phyloP scores from a whole-genome alignment of 1,140 invertebrate species.

The Brachionus asplanchnoidis region DNA sequence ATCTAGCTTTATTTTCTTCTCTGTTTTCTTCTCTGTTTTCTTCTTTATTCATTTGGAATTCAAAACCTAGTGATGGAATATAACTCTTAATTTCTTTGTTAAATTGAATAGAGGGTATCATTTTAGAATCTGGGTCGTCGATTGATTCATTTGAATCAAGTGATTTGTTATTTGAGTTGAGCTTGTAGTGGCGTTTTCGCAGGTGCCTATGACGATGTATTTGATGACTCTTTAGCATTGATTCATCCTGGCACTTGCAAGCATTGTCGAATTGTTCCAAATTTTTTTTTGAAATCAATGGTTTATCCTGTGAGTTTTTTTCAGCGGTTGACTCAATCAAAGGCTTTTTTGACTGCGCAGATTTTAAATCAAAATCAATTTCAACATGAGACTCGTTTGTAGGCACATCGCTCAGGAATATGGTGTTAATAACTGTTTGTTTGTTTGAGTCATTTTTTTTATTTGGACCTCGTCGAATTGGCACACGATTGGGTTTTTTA shows the following conservation, averaged over 20 bases:
- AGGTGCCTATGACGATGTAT: neutral
- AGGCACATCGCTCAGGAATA: neutral
- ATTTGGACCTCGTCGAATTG: neutral
- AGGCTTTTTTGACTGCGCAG: neutral
- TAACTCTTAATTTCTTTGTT: neutral
- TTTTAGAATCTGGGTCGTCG: neutral
- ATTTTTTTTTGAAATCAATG: neutral
- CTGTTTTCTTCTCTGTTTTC: too few relatives aligned
- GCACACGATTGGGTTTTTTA: neutral
- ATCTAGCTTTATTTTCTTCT: neutral
- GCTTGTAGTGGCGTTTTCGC: neutral
- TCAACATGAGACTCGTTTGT: neutral
- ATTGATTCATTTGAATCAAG: neutral
- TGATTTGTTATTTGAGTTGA: neutral
- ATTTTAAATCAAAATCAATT: neutral
- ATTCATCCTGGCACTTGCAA: neutral
- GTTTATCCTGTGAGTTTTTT: neutral
- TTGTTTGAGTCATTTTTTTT: neutral
- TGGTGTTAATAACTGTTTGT: neutral
- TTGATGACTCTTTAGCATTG: neutral
- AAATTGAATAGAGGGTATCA: neutral
- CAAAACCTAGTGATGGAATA: neutral
- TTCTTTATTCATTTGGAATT: neutral
- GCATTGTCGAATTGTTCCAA: neutral
- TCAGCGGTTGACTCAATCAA: neutral